A percentile compares a stretch with the other conserved stretches of the same genome.
Evolutionary conservation across 2,888 invertebrate species (phyloP).

Genomic region (Subacronicta megacephala): DNA sequence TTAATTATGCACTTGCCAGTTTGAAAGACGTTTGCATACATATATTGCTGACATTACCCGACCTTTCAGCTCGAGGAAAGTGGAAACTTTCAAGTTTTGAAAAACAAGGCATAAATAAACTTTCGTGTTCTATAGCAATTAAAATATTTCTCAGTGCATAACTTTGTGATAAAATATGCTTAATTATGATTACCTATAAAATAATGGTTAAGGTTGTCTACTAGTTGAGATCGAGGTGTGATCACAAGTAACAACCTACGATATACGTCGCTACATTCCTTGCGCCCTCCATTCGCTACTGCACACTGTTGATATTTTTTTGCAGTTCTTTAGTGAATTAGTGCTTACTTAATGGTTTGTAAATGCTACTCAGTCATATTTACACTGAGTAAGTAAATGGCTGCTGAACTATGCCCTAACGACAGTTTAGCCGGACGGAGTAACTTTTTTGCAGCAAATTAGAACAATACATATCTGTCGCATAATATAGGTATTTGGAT

Average conservation of each 20-base stretch:
- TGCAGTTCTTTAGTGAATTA: too few relatives aligned
- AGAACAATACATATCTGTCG: constrained; percentile 10
- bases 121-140: constrained; percentile 43
- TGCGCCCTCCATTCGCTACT: too few relatives aligned
- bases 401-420: neutral
- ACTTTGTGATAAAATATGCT: neutral
- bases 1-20: constrained; percentile 48
- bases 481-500: constrained; percentile 27
- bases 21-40: constrained; percentile 50
- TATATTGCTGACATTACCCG: constrained; percentile 52
- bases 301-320: too few relatives aligned
- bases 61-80: constrained; percentile 31
- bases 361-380: too few relatives aligned
- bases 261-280: too few relatives aligned
- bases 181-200: neutral
- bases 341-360: too few relatives aligned
- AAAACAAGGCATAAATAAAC: constrained; percentile 38
- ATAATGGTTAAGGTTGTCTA: too few relatives aligned
- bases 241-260: too few relatives aligned
- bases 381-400: too few relatives aligned
- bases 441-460: constrained; percentile 10
- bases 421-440: neutral
- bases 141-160: constrained; percentile 15
- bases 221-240: too few relatives aligned
- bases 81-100: constrained; percentile 45